Evolutionary conservation across 2,113 vertebrate species (phyloP).

Genomic region (Cavia porcellus): DNA sequence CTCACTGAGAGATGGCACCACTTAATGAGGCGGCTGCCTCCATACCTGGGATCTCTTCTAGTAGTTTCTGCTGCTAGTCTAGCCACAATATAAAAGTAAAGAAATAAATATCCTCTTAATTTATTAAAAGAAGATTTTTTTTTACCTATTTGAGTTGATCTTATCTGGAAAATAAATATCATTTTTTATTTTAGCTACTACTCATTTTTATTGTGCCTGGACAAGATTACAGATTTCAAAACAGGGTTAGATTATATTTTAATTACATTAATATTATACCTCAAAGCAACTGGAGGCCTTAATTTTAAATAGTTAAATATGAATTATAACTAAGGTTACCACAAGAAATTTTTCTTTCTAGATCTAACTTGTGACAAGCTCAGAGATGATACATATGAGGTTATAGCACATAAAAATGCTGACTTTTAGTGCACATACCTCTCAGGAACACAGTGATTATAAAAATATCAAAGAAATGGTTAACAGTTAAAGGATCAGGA

Average conservation of each 20-base stretch:
- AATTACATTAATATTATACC: not conserved
- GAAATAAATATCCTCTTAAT: not conserved
- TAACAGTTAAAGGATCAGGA: not conserved
- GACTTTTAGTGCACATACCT: not conserved
- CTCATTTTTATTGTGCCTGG: not conserved
- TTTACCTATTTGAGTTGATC: not conserved
- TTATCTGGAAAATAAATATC: not conserved
- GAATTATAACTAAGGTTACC: not conserved
- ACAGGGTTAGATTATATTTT: not conserved
- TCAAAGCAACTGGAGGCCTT: not conserved
- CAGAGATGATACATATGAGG: not conserved
- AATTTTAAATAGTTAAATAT: not conserved
- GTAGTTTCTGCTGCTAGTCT: not conserved
- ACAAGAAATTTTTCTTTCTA: not conserved
- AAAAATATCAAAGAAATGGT: not conserved
- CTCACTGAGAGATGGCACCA: not conserved
- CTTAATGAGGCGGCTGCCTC: not conserved
- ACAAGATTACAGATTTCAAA: not conserved
- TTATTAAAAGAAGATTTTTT: constrained; percentile 11
- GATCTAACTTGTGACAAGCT: not conserved
- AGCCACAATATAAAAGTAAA: not conserved
- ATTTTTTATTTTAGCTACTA: not conserved
- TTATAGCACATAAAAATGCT: not conserved
- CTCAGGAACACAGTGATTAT: not conserved
- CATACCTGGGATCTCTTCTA: not conserved